phyloP scores from a whole-genome alignment of 1,140 invertebrate genomes.

The Eurosta solidaginis region DNA sequence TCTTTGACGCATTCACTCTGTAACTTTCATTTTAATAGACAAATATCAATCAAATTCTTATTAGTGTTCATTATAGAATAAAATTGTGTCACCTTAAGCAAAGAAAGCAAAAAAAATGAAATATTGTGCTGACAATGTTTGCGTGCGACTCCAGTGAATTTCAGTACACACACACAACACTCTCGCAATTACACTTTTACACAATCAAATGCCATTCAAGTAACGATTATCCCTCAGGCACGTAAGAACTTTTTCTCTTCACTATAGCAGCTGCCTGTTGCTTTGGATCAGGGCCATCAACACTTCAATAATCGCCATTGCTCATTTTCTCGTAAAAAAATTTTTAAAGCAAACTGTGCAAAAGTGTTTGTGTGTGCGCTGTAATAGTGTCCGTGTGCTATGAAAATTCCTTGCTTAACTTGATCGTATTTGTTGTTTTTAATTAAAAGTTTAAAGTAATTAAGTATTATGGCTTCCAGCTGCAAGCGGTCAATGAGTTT shows the following conservation, averaged over 20 bases:
- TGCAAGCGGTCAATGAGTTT: neutral
- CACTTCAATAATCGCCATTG: too few relatives aligned
- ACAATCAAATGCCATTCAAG: neutral
- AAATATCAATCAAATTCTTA: constrained; percentile 12
- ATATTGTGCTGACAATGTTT: neutral
- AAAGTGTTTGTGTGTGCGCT: too few relatives aligned
- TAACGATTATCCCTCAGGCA: neutral
- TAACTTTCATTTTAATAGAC: too few relatives aligned
- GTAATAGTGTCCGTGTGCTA: neutral
- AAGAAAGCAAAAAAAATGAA: neutral
- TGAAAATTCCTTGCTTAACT: neutral
- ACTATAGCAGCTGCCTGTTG: neutral
- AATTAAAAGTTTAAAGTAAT: constrained; percentile 27
- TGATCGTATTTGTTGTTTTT: neutral
- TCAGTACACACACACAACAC: neutral
- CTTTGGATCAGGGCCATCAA: too few relatives aligned
- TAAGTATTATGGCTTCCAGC: constrained; percentile 18
- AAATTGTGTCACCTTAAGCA: constrained; percentile 14
- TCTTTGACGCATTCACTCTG: neutral
- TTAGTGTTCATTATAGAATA: constrained; percentile 19
- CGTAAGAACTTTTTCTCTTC: neutral
- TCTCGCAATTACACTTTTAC: neutral
- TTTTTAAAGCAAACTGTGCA: neutral
- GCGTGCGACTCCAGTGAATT: neutral
- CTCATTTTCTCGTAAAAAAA: neutral